phyloP scores from a whole-genome alignment of 1,140 invertebrate genomes.

The Drosophila nebulosa region DNA sequence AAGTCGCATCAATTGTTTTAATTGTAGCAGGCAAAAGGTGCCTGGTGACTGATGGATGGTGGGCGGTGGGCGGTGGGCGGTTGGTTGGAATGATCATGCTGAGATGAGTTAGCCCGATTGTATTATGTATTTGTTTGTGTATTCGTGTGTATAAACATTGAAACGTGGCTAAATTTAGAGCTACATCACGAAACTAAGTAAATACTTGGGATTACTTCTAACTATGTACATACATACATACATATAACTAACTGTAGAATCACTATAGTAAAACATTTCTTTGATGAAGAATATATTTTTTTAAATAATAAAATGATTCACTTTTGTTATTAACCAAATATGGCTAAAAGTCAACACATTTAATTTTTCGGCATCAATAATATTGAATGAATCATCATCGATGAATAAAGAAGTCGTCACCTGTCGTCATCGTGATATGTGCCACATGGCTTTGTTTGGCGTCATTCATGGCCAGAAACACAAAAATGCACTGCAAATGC shows the following conservation, averaged over 20 bases:
- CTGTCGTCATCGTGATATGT: background rate
- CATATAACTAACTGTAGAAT: no score
- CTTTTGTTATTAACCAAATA: background rate
- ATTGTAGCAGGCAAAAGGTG: constrained; percentile 29
- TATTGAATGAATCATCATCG: background rate
- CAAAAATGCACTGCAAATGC: background rate
- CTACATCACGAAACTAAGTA: background rate
- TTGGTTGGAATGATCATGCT: background rate
- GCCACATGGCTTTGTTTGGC: background rate
- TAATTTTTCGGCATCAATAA: background rate
- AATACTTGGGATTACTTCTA: background rate
- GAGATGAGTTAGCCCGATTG: background rate
- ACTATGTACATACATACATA: background rate
- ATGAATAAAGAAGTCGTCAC: background rate
- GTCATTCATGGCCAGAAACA: background rate
- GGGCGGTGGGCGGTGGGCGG: background rate
- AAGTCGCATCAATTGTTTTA: constrained; percentile 76
- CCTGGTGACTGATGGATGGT: no score
- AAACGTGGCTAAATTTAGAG: background rate
- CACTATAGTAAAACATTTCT: no score
- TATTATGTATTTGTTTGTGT: background rate
- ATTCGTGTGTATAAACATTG: background rate
- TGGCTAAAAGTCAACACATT: background rate
- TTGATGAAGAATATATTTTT: background rate
- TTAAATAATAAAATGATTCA: background rate